These are phyloP conservation scores for Brachynemurus nebulosus DNA, from an alignment of 2,888 invertebrate genomes.

Conservation along the genomic window DNA sequence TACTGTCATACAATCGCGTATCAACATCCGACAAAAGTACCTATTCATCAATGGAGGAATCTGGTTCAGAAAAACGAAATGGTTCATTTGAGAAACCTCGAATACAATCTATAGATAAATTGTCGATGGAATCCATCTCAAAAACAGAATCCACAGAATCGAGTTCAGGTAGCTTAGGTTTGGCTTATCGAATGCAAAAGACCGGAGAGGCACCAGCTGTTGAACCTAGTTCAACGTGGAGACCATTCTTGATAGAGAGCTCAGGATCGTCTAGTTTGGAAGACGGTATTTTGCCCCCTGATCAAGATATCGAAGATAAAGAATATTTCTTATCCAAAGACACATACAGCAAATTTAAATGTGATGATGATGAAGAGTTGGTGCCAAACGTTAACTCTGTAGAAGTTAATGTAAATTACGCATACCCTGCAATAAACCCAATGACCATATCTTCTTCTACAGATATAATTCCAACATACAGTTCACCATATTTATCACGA, in stretches of 20 bases:
- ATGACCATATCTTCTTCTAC: constrained; percentile 29
- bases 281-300: constrained; percentile 67
- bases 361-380: constrained; percentile 24
- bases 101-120: constrained; percentile 27
- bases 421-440: constrained; percentile 15
- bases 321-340: constrained; percentile 31
- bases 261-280: constrained; percentile 77
- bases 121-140: constrained; percentile 52
- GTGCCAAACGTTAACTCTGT: constrained; percentile 26
- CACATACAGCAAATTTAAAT: constrained; percentile 14
- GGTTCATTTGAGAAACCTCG: constrained; percentile 26
- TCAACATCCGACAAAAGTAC: constrained; percentile 29
- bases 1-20: constrained; percentile 29
- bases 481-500: constrained; percentile 36
- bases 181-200: constrained; percentile 40
- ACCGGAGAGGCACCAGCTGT: constrained; percentile 42
- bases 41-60: constrained; percentile 29
- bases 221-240: constrained; percentile 68
- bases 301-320: constrained; percentile 39
- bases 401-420: constrained; percentile 34
- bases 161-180: constrained; percentile 60
- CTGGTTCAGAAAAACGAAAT: constrained; percentile 23
- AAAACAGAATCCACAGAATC: constrained; percentile 53
- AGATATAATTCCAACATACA: constrained; percentile 3
- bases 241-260: constrained; percentile 70